phyloP scores from a whole-genome alignment of 2,113 vertebrate species.

The Phyllostomus hastatus region DNA sequence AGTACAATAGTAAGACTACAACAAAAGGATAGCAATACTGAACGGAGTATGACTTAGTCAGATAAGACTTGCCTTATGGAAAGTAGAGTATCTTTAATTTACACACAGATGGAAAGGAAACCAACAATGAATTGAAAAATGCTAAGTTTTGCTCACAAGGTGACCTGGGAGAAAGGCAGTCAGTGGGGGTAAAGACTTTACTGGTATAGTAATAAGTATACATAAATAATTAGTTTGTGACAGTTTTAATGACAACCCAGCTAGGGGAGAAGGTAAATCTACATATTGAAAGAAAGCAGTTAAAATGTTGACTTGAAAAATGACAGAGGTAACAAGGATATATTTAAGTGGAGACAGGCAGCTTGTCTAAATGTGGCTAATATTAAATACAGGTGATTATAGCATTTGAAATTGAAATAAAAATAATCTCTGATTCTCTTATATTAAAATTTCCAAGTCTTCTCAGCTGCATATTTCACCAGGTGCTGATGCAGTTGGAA shows the following conservation, averaged over 20 bases:
- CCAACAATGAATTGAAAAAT: constrained; percentile 24
- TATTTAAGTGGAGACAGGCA: constrained; percentile 76
- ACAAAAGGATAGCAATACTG: neutral
- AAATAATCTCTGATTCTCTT: constrained; percentile 78
- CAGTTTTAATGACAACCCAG: constrained; percentile 77
- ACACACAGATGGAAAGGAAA: neutral
- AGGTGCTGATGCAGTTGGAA: constrained; percentile 75
- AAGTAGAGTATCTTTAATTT: neutral
- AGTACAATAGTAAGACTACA: neutral
- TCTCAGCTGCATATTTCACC: constrained; percentile 72
- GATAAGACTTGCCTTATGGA: neutral
- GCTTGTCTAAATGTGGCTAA: constrained; percentile 83
- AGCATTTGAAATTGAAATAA: constrained; percentile 84
- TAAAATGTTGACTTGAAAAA: constrained; percentile 73
- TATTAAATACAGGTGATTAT: constrained; percentile 82
- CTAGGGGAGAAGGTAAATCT: constrained; percentile 52
- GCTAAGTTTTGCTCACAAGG: constrained; percentile 55
- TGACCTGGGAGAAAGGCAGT: constrained; percentile 61
- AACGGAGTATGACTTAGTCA: constrained; percentile 7
- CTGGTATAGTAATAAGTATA: constrained; percentile 76
- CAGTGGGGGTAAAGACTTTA: constrained; percentile 63
- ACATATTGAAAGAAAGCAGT: constrained; percentile 68
- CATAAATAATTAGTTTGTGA: constrained; percentile 80
- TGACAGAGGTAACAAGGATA: constrained; percentile 69
- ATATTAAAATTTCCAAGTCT: constrained; percentile 76